Evolutionary conservation across 2,797 vertebrate genomes (phyloP).

Genomic region (Poecile montanus): DNA sequence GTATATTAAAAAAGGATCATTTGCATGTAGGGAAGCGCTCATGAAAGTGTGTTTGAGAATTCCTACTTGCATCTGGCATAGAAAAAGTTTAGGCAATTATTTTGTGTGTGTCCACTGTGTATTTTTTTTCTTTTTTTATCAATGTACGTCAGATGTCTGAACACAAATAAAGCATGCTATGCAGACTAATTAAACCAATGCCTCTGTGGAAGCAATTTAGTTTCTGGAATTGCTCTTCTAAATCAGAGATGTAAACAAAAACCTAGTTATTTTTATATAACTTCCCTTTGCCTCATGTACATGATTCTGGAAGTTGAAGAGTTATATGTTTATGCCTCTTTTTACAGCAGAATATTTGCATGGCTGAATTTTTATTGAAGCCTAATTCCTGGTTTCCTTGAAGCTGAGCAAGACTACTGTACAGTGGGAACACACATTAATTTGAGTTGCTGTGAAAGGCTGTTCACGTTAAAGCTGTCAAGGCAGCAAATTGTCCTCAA

Average conservation of each 20-base stretch:
- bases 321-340: slow-evolving; percentile 42
- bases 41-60: slow-evolving; percentile 10
- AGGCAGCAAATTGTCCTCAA: slow-evolving; percentile 9
- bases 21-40: neutral
- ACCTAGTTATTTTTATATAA: slow-evolving; percentile 50
- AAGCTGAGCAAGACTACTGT: slow-evolving; percentile 42
- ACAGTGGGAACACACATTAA: neutral
- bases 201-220: slow-evolving; percentile 50
- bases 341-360: slow-evolving; percentile 62
- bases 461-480: neutral
- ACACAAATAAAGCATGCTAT: slow-evolving; percentile 20
- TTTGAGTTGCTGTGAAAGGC: slow-evolving; percentile 10
- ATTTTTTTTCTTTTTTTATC: slow-evolving; percentile 25
- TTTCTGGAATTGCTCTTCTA: slow-evolving; percentile 71
- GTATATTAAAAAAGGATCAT: neutral
- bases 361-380: slow-evolving; percentile 60
- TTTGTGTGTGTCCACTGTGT: slow-evolving; percentile 18
- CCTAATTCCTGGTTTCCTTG: slow-evolving; percentile 55
- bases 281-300: slow-evolving; percentile 45
- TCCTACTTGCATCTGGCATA: neutral
- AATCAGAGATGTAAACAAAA: slow-evolving; percentile 69
- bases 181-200: slow-evolving; percentile 63
- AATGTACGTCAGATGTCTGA: slow-evolving; percentile 10
- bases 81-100: neutral
- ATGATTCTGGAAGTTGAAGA: slow-evolving; percentile 44